These are phyloP conservation scores for Nansenia antarctica DNA, from an alignment of 2,113 vertebrate genomes.

Conservation along the genomic window DNA sequence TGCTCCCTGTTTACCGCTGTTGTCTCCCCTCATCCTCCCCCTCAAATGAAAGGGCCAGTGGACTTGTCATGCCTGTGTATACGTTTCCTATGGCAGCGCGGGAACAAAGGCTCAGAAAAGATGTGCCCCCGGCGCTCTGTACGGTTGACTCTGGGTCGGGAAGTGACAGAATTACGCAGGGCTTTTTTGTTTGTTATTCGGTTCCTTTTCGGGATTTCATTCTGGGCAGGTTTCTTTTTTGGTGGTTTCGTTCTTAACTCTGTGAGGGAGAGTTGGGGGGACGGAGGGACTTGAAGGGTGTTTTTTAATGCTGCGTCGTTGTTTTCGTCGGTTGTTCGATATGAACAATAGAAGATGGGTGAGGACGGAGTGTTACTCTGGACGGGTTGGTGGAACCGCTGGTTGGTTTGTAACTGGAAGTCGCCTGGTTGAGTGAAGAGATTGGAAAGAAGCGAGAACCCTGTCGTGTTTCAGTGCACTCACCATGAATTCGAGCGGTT, in stretches of 20 bases:
- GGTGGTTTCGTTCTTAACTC: slow-evolving; percentile 57
- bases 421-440: too few relatives aligned
- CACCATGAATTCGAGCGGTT: too few relatives aligned
- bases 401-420: too few relatives aligned
- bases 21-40: slow-evolving; percentile 10
- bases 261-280: slow-evolving; percentile 36
- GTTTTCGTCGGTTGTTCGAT: too few relatives aligned
- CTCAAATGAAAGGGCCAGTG: slow-evolving; percentile 61
- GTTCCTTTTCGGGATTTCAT: slow-evolving; percentile 55
- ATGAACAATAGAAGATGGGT: too few relatives aligned
- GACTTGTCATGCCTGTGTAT: slow-evolving; percentile 51
- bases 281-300: slow-evolving; percentile 19
- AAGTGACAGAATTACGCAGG: slow-evolving; percentile 59
- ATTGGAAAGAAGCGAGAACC: too few relatives aligned
- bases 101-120: slow-evolving; percentile 60
- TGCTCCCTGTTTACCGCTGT: slow-evolving; percentile 58
- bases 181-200: slow-evolving; percentile 66
- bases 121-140: slow-evolving; percentile 64
- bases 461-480: too few relatives aligned
- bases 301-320: too few relatives aligned
- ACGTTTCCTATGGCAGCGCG: slow-evolving; percentile 54
- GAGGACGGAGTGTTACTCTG: too few relatives aligned
- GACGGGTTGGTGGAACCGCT: too few relatives aligned
- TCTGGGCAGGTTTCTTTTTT: slow-evolving; percentile 49
- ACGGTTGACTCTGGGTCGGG: slow-evolving; percentile 51